Conservation (phyloP, 2,888 invertebrate genomes). For the Coremacera marginata region DNA sequence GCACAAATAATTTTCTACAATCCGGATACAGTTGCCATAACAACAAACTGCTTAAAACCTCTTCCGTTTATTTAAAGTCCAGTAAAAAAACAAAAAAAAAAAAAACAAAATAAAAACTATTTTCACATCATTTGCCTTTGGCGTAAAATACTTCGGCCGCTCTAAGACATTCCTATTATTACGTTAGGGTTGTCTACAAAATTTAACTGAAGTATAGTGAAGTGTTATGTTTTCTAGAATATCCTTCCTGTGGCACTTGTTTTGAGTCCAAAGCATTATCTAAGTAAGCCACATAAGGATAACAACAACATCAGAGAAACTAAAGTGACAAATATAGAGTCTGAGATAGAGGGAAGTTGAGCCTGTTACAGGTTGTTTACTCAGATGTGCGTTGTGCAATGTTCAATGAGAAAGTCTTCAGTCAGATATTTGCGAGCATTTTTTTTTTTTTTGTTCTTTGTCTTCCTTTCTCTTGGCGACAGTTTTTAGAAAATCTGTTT, state of each 20-base stretch:
- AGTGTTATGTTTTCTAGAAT: neutral
- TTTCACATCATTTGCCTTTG: neutral
- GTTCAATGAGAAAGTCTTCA: neutral
- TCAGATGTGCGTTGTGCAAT: constrained; percentile 26
- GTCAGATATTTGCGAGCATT: neutral
- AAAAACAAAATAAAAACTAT: neutral
- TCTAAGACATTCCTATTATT: neutral
- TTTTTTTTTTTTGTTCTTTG: neutral
- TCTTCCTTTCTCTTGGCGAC: neutral
- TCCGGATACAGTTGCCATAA: constrained; percentile 17
- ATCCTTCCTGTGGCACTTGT: constrained; percentile 19
- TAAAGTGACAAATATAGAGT: too few species aligned
- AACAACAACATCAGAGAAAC: neutral
- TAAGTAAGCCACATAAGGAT: neutral
- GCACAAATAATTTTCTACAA: neutral
- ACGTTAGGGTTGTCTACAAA: neutral
- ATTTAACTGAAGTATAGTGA: neutral
- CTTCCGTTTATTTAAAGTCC: neutral
- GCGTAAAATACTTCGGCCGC: neutral
- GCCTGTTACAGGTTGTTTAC: constrained; percentile 19
- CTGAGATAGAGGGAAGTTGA: too few species aligned
- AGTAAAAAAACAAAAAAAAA: neutral
- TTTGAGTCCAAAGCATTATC: neutral
- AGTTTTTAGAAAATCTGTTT: neutral
- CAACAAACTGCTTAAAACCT: neutral